Evolutionary conservation across 2,113 vertebrate genomes (phyloP).

Genomic region (Rostratula benghalensis): DNA sequence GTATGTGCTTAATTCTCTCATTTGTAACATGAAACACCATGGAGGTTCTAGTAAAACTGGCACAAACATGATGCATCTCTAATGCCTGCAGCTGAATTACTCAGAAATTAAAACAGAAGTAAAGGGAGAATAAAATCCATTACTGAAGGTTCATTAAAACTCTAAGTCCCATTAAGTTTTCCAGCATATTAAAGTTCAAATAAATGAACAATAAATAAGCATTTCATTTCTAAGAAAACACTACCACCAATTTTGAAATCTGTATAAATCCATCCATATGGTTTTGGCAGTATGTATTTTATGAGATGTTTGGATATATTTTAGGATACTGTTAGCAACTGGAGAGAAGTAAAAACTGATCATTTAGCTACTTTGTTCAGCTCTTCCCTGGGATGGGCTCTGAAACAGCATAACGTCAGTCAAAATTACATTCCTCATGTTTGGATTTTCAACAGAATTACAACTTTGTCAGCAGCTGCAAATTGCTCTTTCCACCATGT

Average conservation of each 20-base stretch:
- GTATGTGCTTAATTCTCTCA: not conserved
- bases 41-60: not conserved
- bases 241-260: not conserved
- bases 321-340: not conserved
- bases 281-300: not conserved
- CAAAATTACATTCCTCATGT: not conserved
- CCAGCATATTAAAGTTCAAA: not conserved
- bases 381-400: not conserved
- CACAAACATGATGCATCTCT: not conserved
- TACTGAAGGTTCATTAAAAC: not conserved
- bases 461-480: constrained; percentile 8
- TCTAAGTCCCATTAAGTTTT: not conserved
- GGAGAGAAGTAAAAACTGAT: not conserved
- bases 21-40: not conserved
- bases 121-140: not conserved
- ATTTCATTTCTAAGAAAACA: not conserved
- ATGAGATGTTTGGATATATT: not conserved
- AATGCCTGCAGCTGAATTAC: not conserved
- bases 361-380: not conserved
- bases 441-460: not conserved
- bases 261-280: not conserved
- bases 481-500: not conserved
- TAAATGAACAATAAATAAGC: not conserved
- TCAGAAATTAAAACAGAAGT: not conserved
- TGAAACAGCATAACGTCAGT: not conserved